Evolutionary conservation across 2,113 vertebrate species (phyloP).

Genomic region (Chrysochloris asiatica): DNA sequence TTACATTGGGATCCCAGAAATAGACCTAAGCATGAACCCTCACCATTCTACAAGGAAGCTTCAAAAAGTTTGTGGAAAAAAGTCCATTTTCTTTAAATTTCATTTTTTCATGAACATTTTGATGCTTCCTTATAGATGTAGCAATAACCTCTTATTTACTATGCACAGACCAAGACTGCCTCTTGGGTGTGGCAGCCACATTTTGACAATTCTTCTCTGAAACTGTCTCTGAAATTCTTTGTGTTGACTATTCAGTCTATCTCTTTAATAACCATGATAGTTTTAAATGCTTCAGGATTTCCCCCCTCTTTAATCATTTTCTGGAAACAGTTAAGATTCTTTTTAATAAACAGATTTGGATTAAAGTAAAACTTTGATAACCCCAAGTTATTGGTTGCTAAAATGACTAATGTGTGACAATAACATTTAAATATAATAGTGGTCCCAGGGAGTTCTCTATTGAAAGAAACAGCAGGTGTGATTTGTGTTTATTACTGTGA

Average conservation of each 20-base stretch:
- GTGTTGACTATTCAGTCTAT: background rate
- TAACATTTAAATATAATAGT: background rate
- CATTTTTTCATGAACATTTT: too few species aligned
- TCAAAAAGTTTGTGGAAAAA: too few species aligned
- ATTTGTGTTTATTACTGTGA: background rate
- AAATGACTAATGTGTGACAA: background rate
- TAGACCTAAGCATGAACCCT: background rate
- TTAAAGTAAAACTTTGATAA: constrained; percentile 40
- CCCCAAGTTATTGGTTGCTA: background rate
- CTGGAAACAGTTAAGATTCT: constrained; percentile 25
- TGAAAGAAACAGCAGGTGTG: background rate
- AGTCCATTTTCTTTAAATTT: too few species aligned
- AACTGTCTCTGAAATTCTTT: background rate
- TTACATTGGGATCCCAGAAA: background rate
- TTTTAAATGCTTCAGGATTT: background rate
- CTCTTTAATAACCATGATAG: background rate
- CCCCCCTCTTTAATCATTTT: background rate
- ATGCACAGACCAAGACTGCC: background rate
- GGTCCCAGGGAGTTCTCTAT: background rate
- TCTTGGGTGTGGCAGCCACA: background rate
- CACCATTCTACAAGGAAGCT: background rate
- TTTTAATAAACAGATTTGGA: background rate
- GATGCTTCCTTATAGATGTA: background rate
- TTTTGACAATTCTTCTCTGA: background rate
- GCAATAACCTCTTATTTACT: background rate